Conservation (phyloP, 2,888 invertebrate species). For the Caenorhabditis sp. region DNA sequence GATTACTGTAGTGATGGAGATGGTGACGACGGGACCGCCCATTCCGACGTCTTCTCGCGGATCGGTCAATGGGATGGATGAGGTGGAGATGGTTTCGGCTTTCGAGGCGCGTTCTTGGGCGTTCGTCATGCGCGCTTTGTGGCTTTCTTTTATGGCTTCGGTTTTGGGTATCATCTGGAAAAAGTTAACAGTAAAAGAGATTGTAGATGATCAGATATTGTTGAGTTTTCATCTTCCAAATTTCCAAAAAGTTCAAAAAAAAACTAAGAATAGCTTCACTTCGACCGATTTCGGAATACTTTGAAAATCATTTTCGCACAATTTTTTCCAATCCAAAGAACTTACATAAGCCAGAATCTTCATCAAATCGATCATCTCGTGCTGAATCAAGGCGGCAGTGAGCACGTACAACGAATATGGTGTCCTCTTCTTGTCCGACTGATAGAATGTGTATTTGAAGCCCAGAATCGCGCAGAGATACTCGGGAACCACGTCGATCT, state of each 20-base stretch:
- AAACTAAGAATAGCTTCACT: no score
- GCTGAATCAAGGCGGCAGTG: conserved; percentile 92
- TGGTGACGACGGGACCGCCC: conserved; percentile 20
- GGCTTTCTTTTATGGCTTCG: conserved; percentile 72
- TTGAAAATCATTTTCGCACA: no score
- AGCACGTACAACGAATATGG: conserved; percentile 90
- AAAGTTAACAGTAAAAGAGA: no score
- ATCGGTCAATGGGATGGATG: conserved; percentile 63
- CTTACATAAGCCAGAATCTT: conserved; percentile 94
- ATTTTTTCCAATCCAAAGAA: conserved; percentile 51
- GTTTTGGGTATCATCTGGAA: conserved; percentile 75
- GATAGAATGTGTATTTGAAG: conserved; percentile 90
- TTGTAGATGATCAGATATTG: no score
- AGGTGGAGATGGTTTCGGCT: conserved; percentile 80
- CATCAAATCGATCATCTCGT: conserved; percentile 91
- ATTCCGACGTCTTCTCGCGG: conserved; percentile 31
- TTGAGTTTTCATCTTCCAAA: no score
- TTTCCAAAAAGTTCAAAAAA: no score
- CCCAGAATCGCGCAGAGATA: conserved; percentile 89
- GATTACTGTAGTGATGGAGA: conserved; percentile 72
- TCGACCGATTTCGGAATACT: no score
- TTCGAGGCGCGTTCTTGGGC: conserved; percentile 88
- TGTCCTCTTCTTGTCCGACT: conserved; percentile 76
- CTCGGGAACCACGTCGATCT: conserved; percentile 92
- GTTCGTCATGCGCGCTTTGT: conserved; percentile 85